These are phyloP conservation scores for Gastracanthus pulcherrimus DNA, from an alignment of 2,888 invertebrate species.

Conservation along the genomic window DNA sequence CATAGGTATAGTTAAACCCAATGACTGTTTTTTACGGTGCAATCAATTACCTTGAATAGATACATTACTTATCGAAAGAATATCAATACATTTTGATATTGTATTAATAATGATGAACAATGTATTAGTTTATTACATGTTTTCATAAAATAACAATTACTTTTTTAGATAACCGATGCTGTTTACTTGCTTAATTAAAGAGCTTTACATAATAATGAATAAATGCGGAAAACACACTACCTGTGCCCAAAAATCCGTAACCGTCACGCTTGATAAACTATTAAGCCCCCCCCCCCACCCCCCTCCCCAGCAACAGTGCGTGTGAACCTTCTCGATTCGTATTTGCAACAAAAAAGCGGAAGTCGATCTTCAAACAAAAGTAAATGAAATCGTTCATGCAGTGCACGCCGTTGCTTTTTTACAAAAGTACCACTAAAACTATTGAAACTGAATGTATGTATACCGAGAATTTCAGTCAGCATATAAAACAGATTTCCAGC, in stretches of 20 bases:
- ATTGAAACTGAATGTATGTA: too few species aligned
- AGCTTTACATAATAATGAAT: neutral
- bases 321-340: neutral
- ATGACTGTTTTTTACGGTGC: too few species aligned
- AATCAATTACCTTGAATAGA: too few species aligned
- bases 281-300: neutral
- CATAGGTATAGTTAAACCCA: too few species aligned
- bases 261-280: slow-evolving; percentile 10
- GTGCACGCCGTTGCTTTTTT: neutral
- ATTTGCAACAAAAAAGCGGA: slow-evolving; percentile 21
- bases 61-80: too few species aligned
- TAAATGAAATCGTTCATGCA: neutral
- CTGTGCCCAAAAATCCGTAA: neutral
- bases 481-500: too few species aligned
- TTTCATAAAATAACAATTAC: too few species aligned
- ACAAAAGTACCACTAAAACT: neutral
- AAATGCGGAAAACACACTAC: neutral
- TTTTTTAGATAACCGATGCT: too few species aligned
- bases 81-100: too few species aligned
- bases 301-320: neutral
- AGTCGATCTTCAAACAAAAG: slow-evolving; percentile 7
- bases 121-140: too few species aligned
- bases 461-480: too few species aligned
- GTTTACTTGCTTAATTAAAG: neutral
- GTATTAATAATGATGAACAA: too few species aligned